phyloP scores from a whole-genome alignment of 2,888 invertebrate genomes.

The Lepeophtheirus nordmannii region DNA sequence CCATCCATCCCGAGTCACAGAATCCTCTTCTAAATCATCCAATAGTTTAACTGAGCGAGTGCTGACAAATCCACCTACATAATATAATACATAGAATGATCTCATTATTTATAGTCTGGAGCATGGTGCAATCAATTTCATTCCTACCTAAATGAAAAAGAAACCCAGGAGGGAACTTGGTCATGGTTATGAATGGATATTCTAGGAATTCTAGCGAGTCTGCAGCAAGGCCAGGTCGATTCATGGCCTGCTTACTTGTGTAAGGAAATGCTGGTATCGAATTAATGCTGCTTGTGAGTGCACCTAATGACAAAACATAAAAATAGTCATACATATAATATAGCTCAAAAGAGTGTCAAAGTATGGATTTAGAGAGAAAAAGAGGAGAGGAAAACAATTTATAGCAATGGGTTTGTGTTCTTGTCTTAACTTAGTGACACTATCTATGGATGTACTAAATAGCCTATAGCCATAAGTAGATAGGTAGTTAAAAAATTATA shows the following conservation, averaged over 20 bases:
- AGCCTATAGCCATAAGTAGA: too few relatives aligned
- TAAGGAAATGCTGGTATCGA: background rate
- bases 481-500: too few relatives aligned
- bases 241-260: conserved; percentile 26
- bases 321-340: too few relatives aligned
- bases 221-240: conserved; percentile 39
- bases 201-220: conserved; percentile 53
- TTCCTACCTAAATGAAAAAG: conserved; percentile 52
- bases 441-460: too few relatives aligned
- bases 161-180: conserved; percentile 73
- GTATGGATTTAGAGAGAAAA: background rate
- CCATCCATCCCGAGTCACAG: conserved; percentile 82
- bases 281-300: background rate
- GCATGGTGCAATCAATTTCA: background rate
- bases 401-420: too few relatives aligned
- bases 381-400: background rate
- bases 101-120: background rate
- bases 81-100: conserved; percentile 27
- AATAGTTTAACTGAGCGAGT: conserved; percentile 67
- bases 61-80: conserved; percentile 62
- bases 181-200: conserved; percentile 85
- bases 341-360: background rate
- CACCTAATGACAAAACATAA: background rate
- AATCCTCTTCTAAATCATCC: conserved; percentile 58
- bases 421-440: too few relatives aligned